Evolutionary conservation across 2,888 invertebrate species (phyloP), one percentile per base, ranked within the genome.

Genomic region (Drosophila kuntzei): DNA sequence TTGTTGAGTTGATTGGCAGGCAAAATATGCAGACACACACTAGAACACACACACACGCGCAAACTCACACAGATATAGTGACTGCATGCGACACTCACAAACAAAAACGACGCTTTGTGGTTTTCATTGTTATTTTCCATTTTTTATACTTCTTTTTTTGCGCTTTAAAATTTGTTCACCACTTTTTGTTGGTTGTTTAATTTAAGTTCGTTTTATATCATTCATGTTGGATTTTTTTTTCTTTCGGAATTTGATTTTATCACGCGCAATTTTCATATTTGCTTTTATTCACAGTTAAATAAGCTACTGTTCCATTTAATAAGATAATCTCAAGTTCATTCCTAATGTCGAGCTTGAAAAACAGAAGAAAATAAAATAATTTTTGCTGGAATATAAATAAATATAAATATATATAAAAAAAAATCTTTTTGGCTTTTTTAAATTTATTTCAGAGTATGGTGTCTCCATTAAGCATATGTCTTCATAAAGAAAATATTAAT

Each of bases 1-100:
- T 89, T 87, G 89, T 82, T 87, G 89, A 87, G 86, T 87, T 87
- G 87, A 87, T 87, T 87, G 87, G 90, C 87, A 90, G 82, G 79
- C 85, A 80, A 80, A 85, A 77, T 82, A 85, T 71, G 65, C 60
- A 64, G 54, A 66, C 41, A 54, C 41, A 50, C 25, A 44, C 36
- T 22, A 25, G 46, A 29, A 63, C 37, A 39, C 22, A 44, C 18
- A n/a, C 27, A 46, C 37, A 49, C 20, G 25, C 16, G 22, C 34
- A 58, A 18, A 46, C 8, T 46, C 20, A 32, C 22, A 49, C 27
- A 67, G 14, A 18, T 18, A 9, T 62, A 64, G 49, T 60, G 74
- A 64, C 71, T 77, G 84, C 69, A 77, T 75, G 83, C 75, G 83
- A 78, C 83, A 76, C 78, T 69, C 60, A 57, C 78, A 76, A 76